Conservation (phyloP, 2,888 invertebrate species). For the Carterocephalus palaemon region DNA sequence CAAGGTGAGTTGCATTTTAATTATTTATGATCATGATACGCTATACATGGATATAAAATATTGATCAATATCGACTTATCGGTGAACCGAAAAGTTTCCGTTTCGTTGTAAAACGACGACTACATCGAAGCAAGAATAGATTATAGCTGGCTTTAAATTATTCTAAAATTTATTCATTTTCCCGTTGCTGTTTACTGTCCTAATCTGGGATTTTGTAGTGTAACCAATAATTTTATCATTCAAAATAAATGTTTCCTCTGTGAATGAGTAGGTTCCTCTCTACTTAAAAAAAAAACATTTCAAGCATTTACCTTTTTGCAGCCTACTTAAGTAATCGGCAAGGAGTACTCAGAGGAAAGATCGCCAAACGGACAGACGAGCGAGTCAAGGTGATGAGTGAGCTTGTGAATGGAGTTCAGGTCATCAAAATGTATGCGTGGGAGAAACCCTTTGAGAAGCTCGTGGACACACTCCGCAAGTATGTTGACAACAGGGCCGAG, state of each 20-base stretch:
- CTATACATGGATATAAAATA: neutral
- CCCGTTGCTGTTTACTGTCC: too few species aligned
- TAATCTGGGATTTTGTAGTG: too few species aligned
- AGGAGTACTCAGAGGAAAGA: slow-evolving; percentile 76
- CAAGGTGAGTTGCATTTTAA: slow-evolving; percentile 62
- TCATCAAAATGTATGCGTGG: slow-evolving; percentile 94
- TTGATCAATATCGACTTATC: neutral
- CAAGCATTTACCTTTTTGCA: too few species aligned
- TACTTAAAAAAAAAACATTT: too few species aligned
- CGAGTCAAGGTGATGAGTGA: slow-evolving; percentile 89
- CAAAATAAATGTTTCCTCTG: too few species aligned
- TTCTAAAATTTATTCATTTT: too few species aligned
- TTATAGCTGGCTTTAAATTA: too few species aligned
- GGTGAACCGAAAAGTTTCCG: too few species aligned
- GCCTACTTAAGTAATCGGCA: slow-evolving; percentile 69
- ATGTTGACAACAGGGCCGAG: too few species aligned
- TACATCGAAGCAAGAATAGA: too few species aligned
- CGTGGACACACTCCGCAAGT: slow-evolving; percentile 83
- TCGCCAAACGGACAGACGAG: slow-evolving; percentile 84
- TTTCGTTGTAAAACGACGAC: too few species aligned
- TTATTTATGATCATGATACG: neutral
- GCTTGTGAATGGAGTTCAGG: slow-evolving; percentile 86
- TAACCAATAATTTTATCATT: neutral
- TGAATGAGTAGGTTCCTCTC: too few species aligned
- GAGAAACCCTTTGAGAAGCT: slow-evolving; percentile 87